Percentiles rank a stretch among this genome's conserved stretches.
Conservation (phyloP, 2,113 vertebrate species). For the Manacus vitellinus region DNA sequence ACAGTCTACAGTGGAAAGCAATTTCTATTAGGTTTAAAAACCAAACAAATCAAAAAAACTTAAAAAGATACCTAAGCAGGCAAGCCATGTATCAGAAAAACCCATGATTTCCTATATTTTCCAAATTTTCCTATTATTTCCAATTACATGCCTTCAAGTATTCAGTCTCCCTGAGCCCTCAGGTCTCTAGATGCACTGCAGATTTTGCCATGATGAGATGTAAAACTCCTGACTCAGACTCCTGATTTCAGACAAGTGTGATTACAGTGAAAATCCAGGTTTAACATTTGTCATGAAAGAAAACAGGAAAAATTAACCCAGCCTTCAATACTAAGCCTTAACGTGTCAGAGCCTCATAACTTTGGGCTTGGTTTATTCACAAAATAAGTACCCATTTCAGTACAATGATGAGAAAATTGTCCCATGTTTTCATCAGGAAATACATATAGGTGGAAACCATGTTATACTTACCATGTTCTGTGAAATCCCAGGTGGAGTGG, state of each 20-base stretch:
- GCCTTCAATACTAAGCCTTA: neutral
- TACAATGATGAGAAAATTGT: neutral
- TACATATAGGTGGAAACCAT: neutral
- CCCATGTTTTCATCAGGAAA: neutral
- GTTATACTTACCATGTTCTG: neutral
- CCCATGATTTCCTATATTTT: neutral
- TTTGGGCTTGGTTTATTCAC: neutral
- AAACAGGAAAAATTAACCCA: neutral
- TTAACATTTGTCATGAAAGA: neutral
- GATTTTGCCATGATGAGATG: neutral
- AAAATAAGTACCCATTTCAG: neutral
- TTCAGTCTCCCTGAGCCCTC: neutral
- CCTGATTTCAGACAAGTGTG: neutral
- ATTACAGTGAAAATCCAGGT: neutral
- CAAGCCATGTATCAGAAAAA: neutral
- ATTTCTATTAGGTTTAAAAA: neutral
- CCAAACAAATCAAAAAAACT: fast-evolving
- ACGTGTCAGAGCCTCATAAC: neutral
- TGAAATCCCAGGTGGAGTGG: neutral
- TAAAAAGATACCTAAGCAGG: neutral
- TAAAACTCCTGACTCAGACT: neutral
- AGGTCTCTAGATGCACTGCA: neutral
- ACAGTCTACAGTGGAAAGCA: neutral
- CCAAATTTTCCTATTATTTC: neutral
- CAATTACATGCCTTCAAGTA: neutral